These are phyloP conservation scores for Sphaerophoria taeniata DNA, from an alignment of 2,888 invertebrate species.

Conservation along the genomic window DNA sequence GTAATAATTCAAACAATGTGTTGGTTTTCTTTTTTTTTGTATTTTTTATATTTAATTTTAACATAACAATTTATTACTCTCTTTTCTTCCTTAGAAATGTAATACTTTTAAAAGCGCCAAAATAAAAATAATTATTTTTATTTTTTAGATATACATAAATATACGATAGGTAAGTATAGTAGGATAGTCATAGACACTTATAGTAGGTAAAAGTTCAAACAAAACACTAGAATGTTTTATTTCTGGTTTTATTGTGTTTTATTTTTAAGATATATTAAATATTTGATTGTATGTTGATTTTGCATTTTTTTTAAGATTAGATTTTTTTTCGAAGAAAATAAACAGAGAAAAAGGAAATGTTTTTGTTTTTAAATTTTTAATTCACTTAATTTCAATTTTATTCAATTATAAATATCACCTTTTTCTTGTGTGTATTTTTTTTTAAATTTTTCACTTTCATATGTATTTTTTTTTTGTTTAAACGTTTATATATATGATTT, in stretches of 20 bases:
- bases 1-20: constrained; percentile 64
- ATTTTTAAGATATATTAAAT: constrained; percentile 40
- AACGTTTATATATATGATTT: constrained; percentile 17
- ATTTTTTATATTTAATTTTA: constrained; percentile 50
- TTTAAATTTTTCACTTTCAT: constrained; percentile 40
- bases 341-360: constrained; percentile 70
- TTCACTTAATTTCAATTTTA: constrained; percentile 32
- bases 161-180: constrained; percentile 24
- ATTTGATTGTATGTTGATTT: constrained; percentile 69
- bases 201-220: constrained; percentile 49
- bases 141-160: constrained; percentile 1
- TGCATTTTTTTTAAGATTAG: constrained; percentile 26
- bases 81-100: constrained; percentile 32
- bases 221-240: constrained; percentile 46
- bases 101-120: constrained; percentile 20
- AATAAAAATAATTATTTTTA: constrained; percentile 15
- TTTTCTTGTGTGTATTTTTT: constrained; percentile 69
- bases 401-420: constrained; percentile 71
- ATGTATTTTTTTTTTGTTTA: constrained; percentile 38
- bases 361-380: constrained; percentile 29
- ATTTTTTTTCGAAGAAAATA: constrained; percentile 29
- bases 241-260: constrained; percentile 40
- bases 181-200: constrained; percentile 64
- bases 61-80: constrained; percentile 60
- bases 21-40: constrained; percentile 25